Conservation (phyloP, 2,113 vertebrate species). For the Neolamprologus tretocephalus region DNA sequence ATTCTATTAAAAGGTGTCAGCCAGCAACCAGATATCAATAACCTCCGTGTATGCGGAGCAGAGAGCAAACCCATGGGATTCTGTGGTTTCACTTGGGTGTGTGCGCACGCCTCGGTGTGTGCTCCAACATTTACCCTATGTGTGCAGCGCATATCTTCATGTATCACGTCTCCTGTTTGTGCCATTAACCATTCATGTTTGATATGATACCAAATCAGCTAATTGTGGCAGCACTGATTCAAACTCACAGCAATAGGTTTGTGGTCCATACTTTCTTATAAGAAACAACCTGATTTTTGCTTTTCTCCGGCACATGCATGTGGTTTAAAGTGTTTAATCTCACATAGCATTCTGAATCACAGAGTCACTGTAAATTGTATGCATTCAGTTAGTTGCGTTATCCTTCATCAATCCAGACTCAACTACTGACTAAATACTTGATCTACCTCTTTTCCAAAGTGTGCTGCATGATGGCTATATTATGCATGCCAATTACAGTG, state of each 20-base stretch:
- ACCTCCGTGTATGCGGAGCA: slow-evolving; percentile 59
- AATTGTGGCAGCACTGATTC: slow-evolving; percentile 48
- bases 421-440: slow-evolving; percentile 19
- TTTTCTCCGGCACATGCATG: background rate
- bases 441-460: slow-evolving; percentile 41
- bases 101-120: slow-evolving; percentile 16
- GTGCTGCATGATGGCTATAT: slow-evolving; percentile 47
- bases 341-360: background rate
- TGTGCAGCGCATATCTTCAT: slow-evolving; percentile 35
- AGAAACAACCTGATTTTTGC: background rate
- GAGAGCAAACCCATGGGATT: slow-evolving; percentile 47
- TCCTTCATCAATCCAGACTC: slow-evolving; percentile 12
- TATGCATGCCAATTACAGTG: slow-evolving; percentile 53
- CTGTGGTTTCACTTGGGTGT: slow-evolving; percentile 53
- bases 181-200: slow-evolving; percentile 54
- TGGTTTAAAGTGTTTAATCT: slow-evolving; percentile 12
- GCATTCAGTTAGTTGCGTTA: slow-evolving; percentile 4
- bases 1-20: slow-evolving; percentile 75
- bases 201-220: slow-evolving; percentile 52
- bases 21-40: slow-evolving; percentile 70
- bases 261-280: slow-evolving; percentile 1
- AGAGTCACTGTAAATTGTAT: slow-evolving; percentile 11
- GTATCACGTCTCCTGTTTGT: slow-evolving; percentile 58
- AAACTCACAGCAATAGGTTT: background rate
- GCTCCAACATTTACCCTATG: slow-evolving; percentile 20